A percentile compares a stretch with the other conserved stretches of the same genome.
Conservation (phyloP, 2,888 invertebrate species). For the Phymatocera aterrima region DNA sequence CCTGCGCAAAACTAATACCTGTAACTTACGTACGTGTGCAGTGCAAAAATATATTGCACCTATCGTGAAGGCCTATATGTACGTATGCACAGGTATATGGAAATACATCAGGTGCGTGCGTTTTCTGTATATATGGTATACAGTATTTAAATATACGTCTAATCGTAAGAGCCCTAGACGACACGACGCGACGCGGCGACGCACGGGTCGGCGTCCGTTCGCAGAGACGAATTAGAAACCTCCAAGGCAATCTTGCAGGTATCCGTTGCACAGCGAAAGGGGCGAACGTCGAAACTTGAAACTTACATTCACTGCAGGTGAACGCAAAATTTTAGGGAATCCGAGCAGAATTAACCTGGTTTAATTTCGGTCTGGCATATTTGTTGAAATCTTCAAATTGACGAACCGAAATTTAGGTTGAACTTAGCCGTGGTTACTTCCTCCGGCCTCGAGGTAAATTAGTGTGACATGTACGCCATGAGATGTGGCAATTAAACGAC, state of each 20-base stretch:
- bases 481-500: too few relatives aligned
- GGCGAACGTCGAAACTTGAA: not conserved
- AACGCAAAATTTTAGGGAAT: too few relatives aligned
- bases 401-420: not conserved
- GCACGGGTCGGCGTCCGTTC: conserved; percentile 22
- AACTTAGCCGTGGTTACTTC: not conserved
- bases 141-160: not conserved
- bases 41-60: not conserved
- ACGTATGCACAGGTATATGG: not conserved
- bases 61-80: not conserved
- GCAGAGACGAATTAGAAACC: conserved; percentile 7
- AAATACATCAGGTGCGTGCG: not conserved
- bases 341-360: too few relatives aligned
- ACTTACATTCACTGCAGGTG: too few relatives aligned
- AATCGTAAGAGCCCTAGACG: conserved; percentile 18
- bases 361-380: too few relatives aligned
- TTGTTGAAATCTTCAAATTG: not conserved
- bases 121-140: conserved; percentile 1
- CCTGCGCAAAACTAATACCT: conserved; percentile 41
- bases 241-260: not conserved
- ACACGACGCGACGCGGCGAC: conserved; percentile 2
- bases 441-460: not conserved
- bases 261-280: conserved; percentile 17
- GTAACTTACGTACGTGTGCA: not conserved
- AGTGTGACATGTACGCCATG: not conserved